Evolutionary conservation across 2,888 invertebrate genomes (phyloP).

Genomic region (Stegophylla sp.): DNA sequence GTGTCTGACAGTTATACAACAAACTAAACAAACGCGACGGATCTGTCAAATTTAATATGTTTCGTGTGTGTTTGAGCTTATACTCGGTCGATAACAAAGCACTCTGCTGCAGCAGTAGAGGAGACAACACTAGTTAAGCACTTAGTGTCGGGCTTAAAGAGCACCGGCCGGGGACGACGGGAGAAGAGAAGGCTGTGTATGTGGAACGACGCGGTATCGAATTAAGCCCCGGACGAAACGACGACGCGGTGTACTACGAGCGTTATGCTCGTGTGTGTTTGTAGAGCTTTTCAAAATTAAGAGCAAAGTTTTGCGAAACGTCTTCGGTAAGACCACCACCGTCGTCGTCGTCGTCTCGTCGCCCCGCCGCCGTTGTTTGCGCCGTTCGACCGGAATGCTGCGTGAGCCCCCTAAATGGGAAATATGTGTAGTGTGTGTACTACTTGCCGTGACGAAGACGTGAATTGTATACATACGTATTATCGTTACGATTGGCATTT

Average conservation of each 20-base stretch:
- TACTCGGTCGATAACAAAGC: slow-evolving; percentile 35
- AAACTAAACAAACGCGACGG: slow-evolving; percentile 48
- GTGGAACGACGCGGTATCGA: slow-evolving; percentile 7
- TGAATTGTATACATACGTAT: too few species aligned
- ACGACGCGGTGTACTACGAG: background rate
- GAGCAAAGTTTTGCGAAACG: slow-evolving; percentile 22
- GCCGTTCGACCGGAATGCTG: slow-evolving; percentile 14
- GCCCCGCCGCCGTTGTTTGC: too few species aligned
- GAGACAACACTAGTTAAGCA: slow-evolving; percentile 48
- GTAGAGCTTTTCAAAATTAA: slow-evolving; percentile 32
- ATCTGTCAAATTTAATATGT: slow-evolving; percentile 48
- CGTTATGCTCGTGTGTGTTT: background rate
- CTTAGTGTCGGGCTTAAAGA: slow-evolving; percentile 44
- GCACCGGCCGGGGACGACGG: background rate
- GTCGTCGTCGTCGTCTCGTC: too few species aligned
- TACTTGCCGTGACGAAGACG: too few species aligned
- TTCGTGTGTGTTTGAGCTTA: slow-evolving; percentile 39
- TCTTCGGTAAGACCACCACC: background rate
- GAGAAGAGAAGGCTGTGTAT: too few species aligned
- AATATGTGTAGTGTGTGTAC: slow-evolving; percentile 48
- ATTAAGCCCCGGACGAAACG: slow-evolving; percentile 43
- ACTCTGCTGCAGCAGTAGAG: too few species aligned
- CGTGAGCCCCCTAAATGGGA: slow-evolving; percentile 31
- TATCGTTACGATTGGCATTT: too few species aligned
- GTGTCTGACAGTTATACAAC: slow-evolving; percentile 14